Evolutionary conservation across 2,888 invertebrate genomes (phyloP), one percentile per base, ranked within the genome.

Genomic region (Fissipunctia ypsillon): DNA sequence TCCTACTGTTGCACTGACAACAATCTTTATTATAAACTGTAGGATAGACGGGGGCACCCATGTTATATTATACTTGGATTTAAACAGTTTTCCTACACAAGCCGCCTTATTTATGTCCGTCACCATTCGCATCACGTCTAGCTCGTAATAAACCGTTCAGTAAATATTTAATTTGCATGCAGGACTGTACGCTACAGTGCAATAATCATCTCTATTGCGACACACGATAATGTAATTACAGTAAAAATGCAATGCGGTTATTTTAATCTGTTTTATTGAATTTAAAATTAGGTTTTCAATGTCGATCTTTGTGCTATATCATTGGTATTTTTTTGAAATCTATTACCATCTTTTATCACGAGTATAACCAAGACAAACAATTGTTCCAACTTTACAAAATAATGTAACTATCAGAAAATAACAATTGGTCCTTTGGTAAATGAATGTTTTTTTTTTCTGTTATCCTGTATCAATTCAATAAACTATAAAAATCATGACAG

Each of bases 151-250:
- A 81, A 80, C 60, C 63, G 73, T 84, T 85, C 79, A 64, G 71
- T 71, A 72, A 83, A 77, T 81, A 83, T 82, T 78, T 76, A 73
- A 82, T 86, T 80, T 84, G 71, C 76, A 86, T 86, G 80, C 82
- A 78, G 38, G 76, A 85, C 77, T 67, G 78, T 67, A 66, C 72
- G 61, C 56, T 65, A 64, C 74, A 67, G 31, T 73, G 80, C 80
- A 67, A 78, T 76, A 54, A 22, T 65, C 76, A 54, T 66, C 67
- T 81, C 81, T 48, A 31, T 28, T 60, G 48, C 28, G 66, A 59
- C 69, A 43, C 78, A 74, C 52, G n/a, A 69, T 38, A 28, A 52
- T 45, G 57, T 70, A 56, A 81, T 81, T 81, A 54, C 57, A 50
- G 38, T 50, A 31, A 78, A 78, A 74, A 69, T 61, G 59, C 63